Base-by-base conservation (phyloP, 2,797 vertebrate genomes). In the Hybognathus amarus region DNA sequence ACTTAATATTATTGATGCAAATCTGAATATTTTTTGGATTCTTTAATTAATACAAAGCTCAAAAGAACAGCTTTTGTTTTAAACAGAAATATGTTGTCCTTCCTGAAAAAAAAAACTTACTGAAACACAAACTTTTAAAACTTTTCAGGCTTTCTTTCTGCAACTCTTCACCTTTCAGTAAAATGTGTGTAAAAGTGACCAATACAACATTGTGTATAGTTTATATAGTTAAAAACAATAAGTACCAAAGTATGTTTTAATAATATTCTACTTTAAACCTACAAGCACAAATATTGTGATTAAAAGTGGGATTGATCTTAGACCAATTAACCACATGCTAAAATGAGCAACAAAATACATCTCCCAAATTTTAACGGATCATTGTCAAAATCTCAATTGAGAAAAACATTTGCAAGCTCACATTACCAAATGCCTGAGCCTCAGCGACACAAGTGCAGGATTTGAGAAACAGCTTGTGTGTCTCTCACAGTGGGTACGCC, bases 391-490 rank as follows among this genome's bases (percentile, higher is more conserved):
- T 74, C 69, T 74, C 9, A 64, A 27, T 30, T 20, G 38, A n/a
- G 42, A 42, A 73, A 81, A 74, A 52, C 69, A 82, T 82, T 82
- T 82, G 69, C 45, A 15, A 52, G 68, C 68, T 73, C 40, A 45
- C 54, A 63, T 81, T 80, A 47, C 68, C 54, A 81, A 73, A 81
- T 81, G 69, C 80, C 59, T 52, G 52, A 59, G 59, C 69, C 30
- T 52, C 69, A 74, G 59, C 22, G 12, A 50, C 70, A 82, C 56
- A 74, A 82, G 70, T 66, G 69, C 69, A 82, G 80, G 80, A 64
- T 74, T 74, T 74, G 80, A 66, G 45, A 66, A 75, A 66, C 80
- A 82, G 80, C 70, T 75, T 75, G 80, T 27, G 17, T 40, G 42
- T 75, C 70, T 81, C 54, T 74, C 33, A 1, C 59, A 66, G 70